Evolutionary conservation across 2,797 vertebrate species (phyloP).

Genomic region (Rhynchonycteris naso): DNA sequence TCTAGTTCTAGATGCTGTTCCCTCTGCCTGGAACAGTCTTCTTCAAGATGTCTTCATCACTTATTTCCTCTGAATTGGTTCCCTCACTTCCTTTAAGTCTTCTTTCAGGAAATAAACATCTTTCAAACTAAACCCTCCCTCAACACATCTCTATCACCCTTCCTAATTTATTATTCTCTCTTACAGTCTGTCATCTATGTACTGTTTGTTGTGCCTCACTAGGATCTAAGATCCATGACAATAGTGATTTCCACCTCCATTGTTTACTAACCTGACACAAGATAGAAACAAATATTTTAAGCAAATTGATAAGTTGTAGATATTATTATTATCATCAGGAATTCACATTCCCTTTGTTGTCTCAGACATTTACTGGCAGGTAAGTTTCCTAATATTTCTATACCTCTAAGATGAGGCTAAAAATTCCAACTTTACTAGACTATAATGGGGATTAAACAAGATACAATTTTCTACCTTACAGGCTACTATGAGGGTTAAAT

Average conservation of each 20-base stretch:
- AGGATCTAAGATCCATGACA: not conserved
- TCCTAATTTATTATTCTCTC: not conserved
- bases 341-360: not conserved
- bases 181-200: not conserved
- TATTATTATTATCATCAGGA: not conserved
- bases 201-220: not conserved
- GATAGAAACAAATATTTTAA: not conserved
- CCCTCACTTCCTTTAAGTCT: not conserved
- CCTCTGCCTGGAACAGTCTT: not conserved
- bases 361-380: not conserved
- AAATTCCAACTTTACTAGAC: not conserved
- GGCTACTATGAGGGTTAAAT: not conserved
- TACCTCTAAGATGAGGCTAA: not conserved
- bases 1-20: fast-evolving
- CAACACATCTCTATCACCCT: not conserved
- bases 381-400: not conserved
- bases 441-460: not conserved
- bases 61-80: not conserved
- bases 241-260: not conserved
- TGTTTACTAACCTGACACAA: not conserved
- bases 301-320: not conserved
- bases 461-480: not conserved
- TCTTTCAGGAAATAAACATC: not conserved
- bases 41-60: not conserved
- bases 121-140: not conserved